These are phyloP conservation scores for Phocides pigmalion DNA, from an alignment of 1,140 invertebrate species.

Conservation along the genomic window DNA sequence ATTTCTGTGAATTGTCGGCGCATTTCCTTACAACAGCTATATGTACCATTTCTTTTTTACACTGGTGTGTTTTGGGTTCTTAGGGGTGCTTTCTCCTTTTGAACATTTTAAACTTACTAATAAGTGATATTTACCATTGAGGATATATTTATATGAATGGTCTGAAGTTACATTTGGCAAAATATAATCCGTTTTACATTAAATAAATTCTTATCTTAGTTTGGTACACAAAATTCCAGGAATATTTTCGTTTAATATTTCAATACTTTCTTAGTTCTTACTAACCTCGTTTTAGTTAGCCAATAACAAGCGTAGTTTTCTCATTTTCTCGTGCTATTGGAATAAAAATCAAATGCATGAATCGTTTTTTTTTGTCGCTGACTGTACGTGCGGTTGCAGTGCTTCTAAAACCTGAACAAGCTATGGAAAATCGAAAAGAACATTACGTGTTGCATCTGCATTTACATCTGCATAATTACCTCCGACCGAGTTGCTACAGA, in stretches of 20 bases:
- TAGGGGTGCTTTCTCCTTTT: too few relatives aligned
- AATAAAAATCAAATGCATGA: constrained; percentile 13
- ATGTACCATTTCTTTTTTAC: too few relatives aligned
- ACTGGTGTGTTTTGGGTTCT: too few relatives aligned
- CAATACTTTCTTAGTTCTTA: neutral
- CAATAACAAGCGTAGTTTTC: constrained; percentile 17
- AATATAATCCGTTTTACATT: too few relatives aligned
- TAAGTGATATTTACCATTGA: too few relatives aligned
- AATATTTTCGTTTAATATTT: neutral
- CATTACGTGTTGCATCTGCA: constrained; percentile 16
- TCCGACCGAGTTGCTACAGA: neutral
- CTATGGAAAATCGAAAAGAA: constrained; percentile 14
- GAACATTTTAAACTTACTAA: too few relatives aligned
- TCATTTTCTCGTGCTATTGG: constrained; percentile 10
- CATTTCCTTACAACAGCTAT: too few relatives aligned
- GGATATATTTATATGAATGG: too few relatives aligned
- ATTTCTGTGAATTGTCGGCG: too few relatives aligned
- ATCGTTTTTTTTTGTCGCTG: constrained; percentile 11
- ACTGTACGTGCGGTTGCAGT: constrained; percentile 21
- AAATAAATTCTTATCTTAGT: too few relatives aligned
- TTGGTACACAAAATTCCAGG: too few relatives aligned
- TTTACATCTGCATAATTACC: constrained; percentile 13
- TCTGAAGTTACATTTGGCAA: too few relatives aligned
- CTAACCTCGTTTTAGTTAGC: neutral
- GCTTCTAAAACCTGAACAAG: constrained; percentile 17